phyloP scores from a whole-genome alignment of 2,797 vertebrate species.

The Eulemur rubriventer region DNA sequence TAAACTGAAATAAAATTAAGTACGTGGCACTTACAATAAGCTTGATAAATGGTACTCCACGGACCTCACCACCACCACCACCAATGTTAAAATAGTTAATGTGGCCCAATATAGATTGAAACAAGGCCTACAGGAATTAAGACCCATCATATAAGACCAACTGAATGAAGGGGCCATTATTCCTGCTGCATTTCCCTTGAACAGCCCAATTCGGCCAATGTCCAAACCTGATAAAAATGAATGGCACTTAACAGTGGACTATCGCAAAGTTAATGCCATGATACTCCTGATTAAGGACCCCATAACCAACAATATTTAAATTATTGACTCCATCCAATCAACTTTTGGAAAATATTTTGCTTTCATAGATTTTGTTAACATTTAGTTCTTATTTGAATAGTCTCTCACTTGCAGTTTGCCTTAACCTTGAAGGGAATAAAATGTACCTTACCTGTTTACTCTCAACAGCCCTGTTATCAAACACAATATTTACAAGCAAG shows the following conservation, averaged over 20 bases:
- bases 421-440: background rate
- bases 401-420: background rate
- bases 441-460: background rate
- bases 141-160: background rate
- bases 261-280: background rate
- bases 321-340: background rate
- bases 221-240: constrained; percentile 25
- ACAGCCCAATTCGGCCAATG: background rate
- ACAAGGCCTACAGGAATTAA: background rate
- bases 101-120: background rate
- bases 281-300: background rate
- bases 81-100: constrained; percentile 31
- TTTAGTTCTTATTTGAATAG: constrained; percentile 10
- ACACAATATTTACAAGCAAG: background rate
- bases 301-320: background rate
- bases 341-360: background rate
- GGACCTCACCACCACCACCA: background rate
- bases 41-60: background rate
- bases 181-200: background rate
- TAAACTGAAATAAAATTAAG: constrained; percentile 19
- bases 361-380: constrained; percentile 24
- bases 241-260: background rate
- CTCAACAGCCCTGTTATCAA: background rate
- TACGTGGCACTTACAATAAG: background rate
- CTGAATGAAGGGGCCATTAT: background rate